A percentile compares a stretch with the other conserved stretches of the same genome.
Evolutionary conservation across 2,888 invertebrate genomes (phyloP).

Genomic region (Macaria liturata): DNA sequence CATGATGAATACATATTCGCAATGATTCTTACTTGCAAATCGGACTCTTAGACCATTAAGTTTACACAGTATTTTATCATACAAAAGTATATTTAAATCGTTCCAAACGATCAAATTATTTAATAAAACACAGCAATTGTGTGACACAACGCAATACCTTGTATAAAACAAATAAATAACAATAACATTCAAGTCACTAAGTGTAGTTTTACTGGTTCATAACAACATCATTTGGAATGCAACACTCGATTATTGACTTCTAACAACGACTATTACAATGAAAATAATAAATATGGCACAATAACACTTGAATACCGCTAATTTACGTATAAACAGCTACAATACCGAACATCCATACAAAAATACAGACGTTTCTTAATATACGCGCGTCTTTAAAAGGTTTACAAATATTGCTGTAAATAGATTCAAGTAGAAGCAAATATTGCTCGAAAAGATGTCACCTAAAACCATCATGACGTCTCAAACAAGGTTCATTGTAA

Average conservation of each 20-base stretch:
- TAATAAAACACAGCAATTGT: conserved; percentile 3
- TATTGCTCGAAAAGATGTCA: conserved; percentile 16
- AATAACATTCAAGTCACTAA: conserved; percentile 18
- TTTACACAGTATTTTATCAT: no score
- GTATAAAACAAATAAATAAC: conserved; percentile 8
- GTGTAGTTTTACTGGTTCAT: conserved; percentile 15
- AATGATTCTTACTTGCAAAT: no score
- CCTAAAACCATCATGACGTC: conserved; percentile 29
- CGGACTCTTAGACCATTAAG: not conserved
- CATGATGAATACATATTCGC: no score
- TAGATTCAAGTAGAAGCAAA: conserved; percentile 1
- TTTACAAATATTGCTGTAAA: conserved; percentile 10
- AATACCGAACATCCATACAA: conserved; percentile 60
- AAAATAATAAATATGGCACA: conserved; percentile 4
- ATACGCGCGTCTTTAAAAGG: conserved; percentile 25
- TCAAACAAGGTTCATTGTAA: conserved; percentile 23
- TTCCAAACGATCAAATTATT: conserved; percentile 52
- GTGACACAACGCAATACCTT: not conserved
- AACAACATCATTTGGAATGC: conserved; percentile 57
- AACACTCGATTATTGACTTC: conserved; percentile 31
- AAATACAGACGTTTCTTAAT: conserved; percentile 53
- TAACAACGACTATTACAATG: conserved; percentile 31
- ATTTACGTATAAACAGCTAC: conserved; percentile 31
- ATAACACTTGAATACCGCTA: conserved; percentile 21
- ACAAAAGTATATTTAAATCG: conserved; percentile 42